phyloP scores from a whole-genome alignment of 1,140 invertebrate genomes.

The Sesamia nonagrioides region DNA sequence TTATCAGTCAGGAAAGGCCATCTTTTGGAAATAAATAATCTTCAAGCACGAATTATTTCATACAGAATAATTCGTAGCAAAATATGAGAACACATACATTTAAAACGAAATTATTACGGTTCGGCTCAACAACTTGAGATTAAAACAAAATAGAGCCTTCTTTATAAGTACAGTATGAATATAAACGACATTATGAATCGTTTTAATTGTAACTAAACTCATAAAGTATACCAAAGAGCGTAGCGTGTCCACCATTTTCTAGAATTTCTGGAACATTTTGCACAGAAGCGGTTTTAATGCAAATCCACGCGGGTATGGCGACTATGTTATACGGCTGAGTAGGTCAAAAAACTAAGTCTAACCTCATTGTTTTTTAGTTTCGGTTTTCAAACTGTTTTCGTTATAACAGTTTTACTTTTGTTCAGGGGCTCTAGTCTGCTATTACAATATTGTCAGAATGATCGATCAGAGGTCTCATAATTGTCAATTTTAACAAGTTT shows the following conservation, averaged over 20 bases:
- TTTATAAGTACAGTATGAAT: constrained; percentile 29
- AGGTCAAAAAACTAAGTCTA: neutral
- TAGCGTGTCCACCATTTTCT: constrained; percentile 36
- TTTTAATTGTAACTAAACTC: constrained; percentile 41
- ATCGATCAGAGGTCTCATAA: no score
- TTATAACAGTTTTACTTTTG: no score
- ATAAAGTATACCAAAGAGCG: constrained; percentile 28
- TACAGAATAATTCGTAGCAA: neutral
- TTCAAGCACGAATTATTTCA: neutral
- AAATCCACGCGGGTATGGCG: constrained; percentile 28
- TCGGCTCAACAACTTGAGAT: constrained; percentile 16
- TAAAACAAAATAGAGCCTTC: constrained; percentile 25
- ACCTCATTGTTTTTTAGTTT: neutral
- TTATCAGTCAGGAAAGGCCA: neutral
- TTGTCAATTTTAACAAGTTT: no score
- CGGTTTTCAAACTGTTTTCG: no score
- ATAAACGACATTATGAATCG: constrained; percentile 33
- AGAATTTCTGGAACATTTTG: constrained; percentile 31
- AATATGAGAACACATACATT: neutral
- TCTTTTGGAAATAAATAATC: no score
- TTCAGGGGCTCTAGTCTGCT: no score
- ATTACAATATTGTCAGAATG: no score
- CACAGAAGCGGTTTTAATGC: constrained; percentile 37
- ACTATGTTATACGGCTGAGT: constrained; percentile 1
- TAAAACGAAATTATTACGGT: neutral